Evolutionary conservation across 2,113 vertebrate genomes (phyloP), one percentile per base, ranked within the genome.

Genomic region (Baryphthengus martii): DNA sequence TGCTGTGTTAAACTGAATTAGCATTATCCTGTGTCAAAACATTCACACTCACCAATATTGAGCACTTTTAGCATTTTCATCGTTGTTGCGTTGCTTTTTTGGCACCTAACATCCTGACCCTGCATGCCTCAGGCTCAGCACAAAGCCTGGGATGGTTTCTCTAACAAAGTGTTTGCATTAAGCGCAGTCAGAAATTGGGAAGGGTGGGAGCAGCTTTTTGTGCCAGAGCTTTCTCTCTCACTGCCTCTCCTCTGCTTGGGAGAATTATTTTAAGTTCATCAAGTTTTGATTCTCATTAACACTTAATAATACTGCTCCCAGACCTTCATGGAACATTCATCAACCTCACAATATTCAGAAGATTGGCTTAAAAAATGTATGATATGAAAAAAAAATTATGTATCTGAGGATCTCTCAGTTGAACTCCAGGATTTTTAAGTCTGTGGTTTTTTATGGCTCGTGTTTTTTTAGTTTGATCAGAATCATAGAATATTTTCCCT

Each of bases 281-380:
- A 90, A 90, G 82, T 74, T 71, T 91, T 50, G n/a, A 85, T 90
- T 94, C 85, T 96, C 88, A 79, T 91, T 91, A 86, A 91, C 95
- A 61, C 75, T 93, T 95, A 88, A 89, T 93, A 97, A 90, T 37
- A 76, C 78, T 67, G 67, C 90, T 83, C 78, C 90, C 47, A 84
- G 72, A 25, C 26, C 68, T 77, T 84, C 75, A 94, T 80, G 72
- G 94, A 95, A 94, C 82, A 93, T 93, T 89, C 42, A 94, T 74
- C 72, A 81, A 39, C 35, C 71, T 86, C 85, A 83, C 29, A 50
- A 80, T 94, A 94, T 42, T 88, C 75, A 75, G 56, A 63, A 90
- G 79, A 80, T 9, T 39, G 75, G 37, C 82, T 95, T 96, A 56
- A 80, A 95, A 95, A 92, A 95, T 91, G 55, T 28, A 95, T 44